Percentiles rank a stretch among this genome's conserved stretches.
Evolutionary conservation across 2,113 vertebrate species (phyloP).

Genomic region (Aegypius monachus): DNA sequence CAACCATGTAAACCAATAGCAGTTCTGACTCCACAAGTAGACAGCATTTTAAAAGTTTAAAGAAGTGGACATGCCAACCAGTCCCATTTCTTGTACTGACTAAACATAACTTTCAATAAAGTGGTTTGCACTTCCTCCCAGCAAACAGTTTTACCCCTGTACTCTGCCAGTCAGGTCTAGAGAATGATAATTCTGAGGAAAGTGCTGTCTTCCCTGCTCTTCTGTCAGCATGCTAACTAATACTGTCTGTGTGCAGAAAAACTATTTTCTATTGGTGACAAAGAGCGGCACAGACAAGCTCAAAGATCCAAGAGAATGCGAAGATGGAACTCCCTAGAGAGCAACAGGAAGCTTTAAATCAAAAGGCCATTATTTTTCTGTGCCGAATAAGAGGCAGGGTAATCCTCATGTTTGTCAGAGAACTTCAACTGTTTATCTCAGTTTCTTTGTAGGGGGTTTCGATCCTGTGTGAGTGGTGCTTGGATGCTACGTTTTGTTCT

Average conservation of each 20-base stretch:
- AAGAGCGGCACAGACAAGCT: background rate
- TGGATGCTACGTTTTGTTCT: background rate
- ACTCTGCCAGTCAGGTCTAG: background rate
- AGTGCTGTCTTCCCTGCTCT: background rate
- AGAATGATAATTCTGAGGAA: background rate
- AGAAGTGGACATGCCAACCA: background rate
- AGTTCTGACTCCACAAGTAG: background rate
- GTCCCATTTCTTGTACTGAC: background rate
- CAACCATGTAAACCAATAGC: background rate
- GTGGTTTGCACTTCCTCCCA: background rate
- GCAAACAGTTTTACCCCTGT: background rate
- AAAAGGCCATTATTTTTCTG: slow-evolving; percentile 22
- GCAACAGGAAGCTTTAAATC: slow-evolving; percentile 42
- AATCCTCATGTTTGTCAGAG: background rate
- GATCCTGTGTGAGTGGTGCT: background rate
- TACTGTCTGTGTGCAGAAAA: background rate
- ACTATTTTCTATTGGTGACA: slow-evolving; percentile 10
- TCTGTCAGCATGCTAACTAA: background rate
- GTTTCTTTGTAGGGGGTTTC: background rate
- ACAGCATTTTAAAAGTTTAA: background rate
- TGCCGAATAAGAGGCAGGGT: background rate
- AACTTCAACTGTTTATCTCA: background rate
- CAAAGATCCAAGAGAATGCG: background rate
- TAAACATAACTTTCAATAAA: background rate
- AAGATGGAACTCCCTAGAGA: background rate